Conservation (phyloP, 2,888 invertebrate genomes). For the Stenolophus ochropezus region DNA sequence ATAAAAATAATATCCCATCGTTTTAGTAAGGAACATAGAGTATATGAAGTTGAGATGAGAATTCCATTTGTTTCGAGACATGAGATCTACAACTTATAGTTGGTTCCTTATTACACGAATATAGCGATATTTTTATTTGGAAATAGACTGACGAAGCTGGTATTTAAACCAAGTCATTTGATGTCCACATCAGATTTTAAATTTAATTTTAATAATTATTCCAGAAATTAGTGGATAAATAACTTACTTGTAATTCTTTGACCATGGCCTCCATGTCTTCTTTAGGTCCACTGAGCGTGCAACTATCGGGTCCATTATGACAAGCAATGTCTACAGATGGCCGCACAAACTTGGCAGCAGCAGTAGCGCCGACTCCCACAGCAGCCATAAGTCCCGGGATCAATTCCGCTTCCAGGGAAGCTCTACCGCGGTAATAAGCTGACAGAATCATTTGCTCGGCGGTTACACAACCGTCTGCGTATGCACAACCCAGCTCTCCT, state of each 20-base stretch:
- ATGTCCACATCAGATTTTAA: too few species aligned
- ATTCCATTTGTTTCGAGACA: too few species aligned
- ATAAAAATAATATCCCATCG: too few species aligned
- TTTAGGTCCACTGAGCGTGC: constrained; percentile 86
- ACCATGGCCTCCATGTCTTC: constrained; percentile 79
- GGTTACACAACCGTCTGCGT: constrained; percentile 91
- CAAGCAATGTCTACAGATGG: constrained; percentile 84
- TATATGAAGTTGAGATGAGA: too few species aligned
- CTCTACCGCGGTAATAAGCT: constrained; percentile 85
- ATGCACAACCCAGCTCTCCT: constrained; percentile 94
- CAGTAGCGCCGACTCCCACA: constrained; percentile 76
- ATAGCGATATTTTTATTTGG: too few species aligned
- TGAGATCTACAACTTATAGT: too few species aligned
- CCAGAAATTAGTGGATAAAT: too few species aligned
- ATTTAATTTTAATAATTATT: too few species aligned
- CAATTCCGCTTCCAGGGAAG: constrained; percentile 79
- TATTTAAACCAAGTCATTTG: too few species aligned
- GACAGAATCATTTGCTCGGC: constrained; percentile 86
- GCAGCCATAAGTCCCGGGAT: constrained; percentile 88
- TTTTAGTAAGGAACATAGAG: too few species aligned
- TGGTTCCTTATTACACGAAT: too few species aligned
- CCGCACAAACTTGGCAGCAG: constrained; percentile 80
- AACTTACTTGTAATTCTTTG: constrained; percentile 72
- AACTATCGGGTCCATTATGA: constrained; percentile 85
- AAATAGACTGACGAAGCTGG: too few species aligned